Evolutionary conservation across 1,140 invertebrate species (phyloP), one percentile per base, ranked within the genome.

Genomic region (Homarus americanus): DNA sequence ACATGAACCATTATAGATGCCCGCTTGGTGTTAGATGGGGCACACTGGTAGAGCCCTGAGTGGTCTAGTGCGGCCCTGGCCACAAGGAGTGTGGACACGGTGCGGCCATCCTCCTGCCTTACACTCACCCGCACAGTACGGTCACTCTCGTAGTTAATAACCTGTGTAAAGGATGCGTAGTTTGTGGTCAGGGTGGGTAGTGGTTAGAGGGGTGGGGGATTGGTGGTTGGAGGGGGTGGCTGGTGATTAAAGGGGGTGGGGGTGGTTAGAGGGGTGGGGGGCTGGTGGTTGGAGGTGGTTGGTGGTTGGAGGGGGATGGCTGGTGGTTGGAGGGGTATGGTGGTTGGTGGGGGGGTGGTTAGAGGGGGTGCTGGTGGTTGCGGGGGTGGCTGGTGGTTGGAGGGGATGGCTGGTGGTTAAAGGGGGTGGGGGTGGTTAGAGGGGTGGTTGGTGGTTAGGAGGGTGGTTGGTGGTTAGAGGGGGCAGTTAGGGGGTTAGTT

Each of bases 61-160:
- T 89, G 87, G 38, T 20, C 38, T n/a, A 89, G 41, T 1, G 87
- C 73, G 0, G 79, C 87, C 9, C 36, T 15, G 9, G 41, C 44
- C 40, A 89, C 87, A 32, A 89, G 76, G 9, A 89, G 79, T 7
- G 87, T 89, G 34, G 87, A 82, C 7, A 89, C 49, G 15, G 87
- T 82, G 0, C 78, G 38, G 0, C 72, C 87, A 10, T 75, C 66
- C 36, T 73, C 79, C 32, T 89, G 87, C 20, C 63, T 34, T 15
- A 89, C 78, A 12, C 10, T 82, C 9, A 89, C 87, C 41, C 36
- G 17, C 2, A 89, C 79, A 10, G 63, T 89, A 1, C 79, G 41
- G 9, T 89, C 87, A 53, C 53, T 89, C 66, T 89, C 87, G 41
- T 89, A 89, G 78, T 89, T 89, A 10, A 89, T 82, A 2, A 89